Evolutionary conservation across 2,113 vertebrate species (phyloP).

Genomic region (Actenoides lindsayi): DNA sequence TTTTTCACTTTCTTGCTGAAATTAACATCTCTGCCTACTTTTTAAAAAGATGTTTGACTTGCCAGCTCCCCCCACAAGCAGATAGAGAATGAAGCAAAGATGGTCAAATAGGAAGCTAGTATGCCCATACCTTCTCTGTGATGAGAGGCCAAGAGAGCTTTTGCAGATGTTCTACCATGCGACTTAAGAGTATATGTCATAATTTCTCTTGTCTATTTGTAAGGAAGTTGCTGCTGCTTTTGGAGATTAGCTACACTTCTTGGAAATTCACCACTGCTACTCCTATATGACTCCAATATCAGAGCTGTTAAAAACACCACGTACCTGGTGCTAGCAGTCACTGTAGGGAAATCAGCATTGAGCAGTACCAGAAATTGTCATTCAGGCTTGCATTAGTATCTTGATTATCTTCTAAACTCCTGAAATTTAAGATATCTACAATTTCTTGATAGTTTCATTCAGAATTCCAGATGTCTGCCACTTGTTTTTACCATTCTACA

Average conservation of each 20-base stretch:
- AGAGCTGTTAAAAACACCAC: background rate
- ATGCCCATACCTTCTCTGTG: background rate
- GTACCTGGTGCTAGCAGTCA: background rate
- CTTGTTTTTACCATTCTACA: background rate
- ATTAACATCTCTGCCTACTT: background rate
- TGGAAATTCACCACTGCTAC: background rate
- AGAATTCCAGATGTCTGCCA: background rate
- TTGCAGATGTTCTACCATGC: background rate
- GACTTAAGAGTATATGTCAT: background rate
- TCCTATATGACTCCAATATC: background rate
- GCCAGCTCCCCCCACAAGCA: rapidly evolving
- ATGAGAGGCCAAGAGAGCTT: background rate
- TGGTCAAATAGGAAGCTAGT: background rate
- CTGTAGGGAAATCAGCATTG: background rate
- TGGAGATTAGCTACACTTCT: background rate
- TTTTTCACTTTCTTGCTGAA: background rate
- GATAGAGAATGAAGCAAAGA: background rate
- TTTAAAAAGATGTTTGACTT: background rate
- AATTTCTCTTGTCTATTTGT: background rate
- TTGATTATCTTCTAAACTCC: background rate
- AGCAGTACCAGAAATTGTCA: background rate
- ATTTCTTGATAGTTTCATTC: background rate
- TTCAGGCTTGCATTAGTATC: background rate
- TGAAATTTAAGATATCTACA: background rate
- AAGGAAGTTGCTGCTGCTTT: background rate